Evolutionary conservation across 2,888 invertebrate genomes (phyloP), one percentile per base, ranked within the genome.

Genomic region (Leptinotarsa juncta): DNA sequence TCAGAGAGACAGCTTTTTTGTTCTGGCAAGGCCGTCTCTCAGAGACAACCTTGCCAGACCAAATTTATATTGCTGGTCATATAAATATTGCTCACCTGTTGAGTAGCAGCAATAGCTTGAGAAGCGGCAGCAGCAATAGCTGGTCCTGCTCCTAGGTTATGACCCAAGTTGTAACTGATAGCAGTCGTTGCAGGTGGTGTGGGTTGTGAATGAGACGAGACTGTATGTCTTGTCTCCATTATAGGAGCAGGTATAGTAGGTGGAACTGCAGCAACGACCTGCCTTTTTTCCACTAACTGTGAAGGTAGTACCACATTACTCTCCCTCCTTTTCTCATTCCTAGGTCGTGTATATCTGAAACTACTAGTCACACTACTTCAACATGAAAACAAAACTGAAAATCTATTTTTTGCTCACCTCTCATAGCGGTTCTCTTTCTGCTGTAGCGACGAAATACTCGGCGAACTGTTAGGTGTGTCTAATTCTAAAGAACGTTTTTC

Each of bases 41-140:
- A 1, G 7, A 32, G 32, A 32, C 32, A 32, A 7, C 32, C 7
- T 51, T 26, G 26, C 26, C 26, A 26, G 3, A n/a, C 51, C 51
- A 51, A 51, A 51, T 51, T 32, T 32, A 32, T 10, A 10, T 32
- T 2, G 42, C 42, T 42, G 12, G 12, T 10, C 10, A 10, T 42
- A 42, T 42, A 10, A 42, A 48, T 53, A 72, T 4, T 55, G 1
- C 62, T 74, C 86, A 93, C 93, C 90, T 95, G 95, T 84, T 98
- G 97, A 3, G 98, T 98, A 1, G 97, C 97, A 5, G 96, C 97
- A 77, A 98, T 97, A 0, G 98, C 98, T 86, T 98, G 97, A 26
- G 97, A 97, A 0, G 97, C 98, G 1, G 98, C 97, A 0, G 95
- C 96, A 0, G 96, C 97, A 72, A 98, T 96, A 1, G 97, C 96